phyloP scores from a whole-genome alignment of 1,140 invertebrate species.

The Araneus ventricosus region DNA sequence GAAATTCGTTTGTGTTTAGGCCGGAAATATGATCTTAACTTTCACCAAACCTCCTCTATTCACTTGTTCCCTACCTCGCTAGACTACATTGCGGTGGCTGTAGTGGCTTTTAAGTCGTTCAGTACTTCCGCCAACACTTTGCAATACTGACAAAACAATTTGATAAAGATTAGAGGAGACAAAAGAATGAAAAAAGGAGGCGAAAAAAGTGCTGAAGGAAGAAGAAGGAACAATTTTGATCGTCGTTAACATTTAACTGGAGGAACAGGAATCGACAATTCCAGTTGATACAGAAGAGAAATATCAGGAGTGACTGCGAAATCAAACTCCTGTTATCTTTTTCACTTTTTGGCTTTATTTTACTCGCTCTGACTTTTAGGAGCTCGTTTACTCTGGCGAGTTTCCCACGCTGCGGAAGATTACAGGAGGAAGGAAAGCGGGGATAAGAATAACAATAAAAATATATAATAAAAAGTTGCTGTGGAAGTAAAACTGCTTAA shows the following conservation, averaged over 20 bases:
- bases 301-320: constrained; percentile 47
- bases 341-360: constrained; percentile 16
- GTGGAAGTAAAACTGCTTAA: constrained; percentile 53
- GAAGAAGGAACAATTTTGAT: constrained; percentile 39
- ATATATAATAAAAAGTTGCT: neutral
- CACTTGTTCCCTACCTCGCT: neutral
- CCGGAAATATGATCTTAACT: constrained; percentile 63
- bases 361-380: constrained; percentile 51
- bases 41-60: neutral
- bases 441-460: constrained; percentile 19
- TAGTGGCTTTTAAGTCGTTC: constrained; percentile 8
- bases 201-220: neutral
- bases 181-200: neutral
- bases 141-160: constrained; percentile 54
- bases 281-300: constrained; percentile 42
- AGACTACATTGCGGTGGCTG: neutral
- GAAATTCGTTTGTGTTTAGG: neutral
- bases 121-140: constrained; percentile 52
- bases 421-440: constrained; percentile 44
- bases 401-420: constrained; percentile 46
- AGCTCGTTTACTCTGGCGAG: constrained; percentile 52
- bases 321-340: constrained; percentile 8
- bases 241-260: constrained; percentile 63
- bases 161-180: constrained; percentile 51
- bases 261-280: constrained; percentile 44